These are phyloP conservation scores for Limulus polyphemus DNA, from an alignment of 2,888 invertebrate genomes.

Conservation along the genomic window DNA sequence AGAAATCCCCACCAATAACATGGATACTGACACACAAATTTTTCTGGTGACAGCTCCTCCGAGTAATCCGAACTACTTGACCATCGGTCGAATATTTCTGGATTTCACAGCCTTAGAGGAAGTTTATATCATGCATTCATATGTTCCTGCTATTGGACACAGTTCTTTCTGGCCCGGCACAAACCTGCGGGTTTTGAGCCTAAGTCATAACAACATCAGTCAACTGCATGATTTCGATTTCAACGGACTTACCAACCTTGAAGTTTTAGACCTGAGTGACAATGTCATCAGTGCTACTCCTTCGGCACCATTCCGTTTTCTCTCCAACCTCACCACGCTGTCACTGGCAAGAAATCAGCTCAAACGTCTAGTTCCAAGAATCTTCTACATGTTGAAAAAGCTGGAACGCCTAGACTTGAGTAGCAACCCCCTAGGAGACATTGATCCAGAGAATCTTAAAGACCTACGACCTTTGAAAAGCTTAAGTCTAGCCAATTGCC, in stretches of 20 bases:
- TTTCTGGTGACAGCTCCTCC: conserved; percentile 54
- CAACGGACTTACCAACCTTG: conserved; percentile 57
- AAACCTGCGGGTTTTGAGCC: conserved; percentile 44
- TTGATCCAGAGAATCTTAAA: conserved; percentile 69
- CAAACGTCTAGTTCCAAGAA: conserved; percentile 28
- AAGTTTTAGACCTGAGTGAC: conserved; percentile 56
- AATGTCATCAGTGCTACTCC: conserved; percentile 61
- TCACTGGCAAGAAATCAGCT: conserved; percentile 43
- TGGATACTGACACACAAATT: conserved; percentile 52
- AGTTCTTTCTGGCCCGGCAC: conserved; percentile 55
- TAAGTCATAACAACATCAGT: conserved; percentile 60
- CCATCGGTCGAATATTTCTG: conserved; percentile 57
- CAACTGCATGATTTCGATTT: conserved; percentile 57
- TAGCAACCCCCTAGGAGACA: conserved; percentile 56
- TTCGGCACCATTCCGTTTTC: conserved; percentile 59
- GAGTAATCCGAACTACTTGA: conserved; percentile 41
- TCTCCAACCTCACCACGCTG: conserved; percentile 54
- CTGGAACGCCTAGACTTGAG: conserved; percentile 58
- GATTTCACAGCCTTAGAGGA: conserved; percentile 49
- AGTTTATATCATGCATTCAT: conserved; percentile 49
- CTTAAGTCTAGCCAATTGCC: conserved; percentile 59
- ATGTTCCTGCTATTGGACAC: conserved; percentile 60
- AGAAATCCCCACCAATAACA: conserved; percentile 49
- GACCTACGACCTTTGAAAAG: conserved; percentile 57
- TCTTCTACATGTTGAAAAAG: conserved; percentile 30